Evolutionary conservation across 2,113 vertebrate species (phyloP), one percentile per base, ranked within the genome.

Genomic region (Paratilapia polleni): DNA sequence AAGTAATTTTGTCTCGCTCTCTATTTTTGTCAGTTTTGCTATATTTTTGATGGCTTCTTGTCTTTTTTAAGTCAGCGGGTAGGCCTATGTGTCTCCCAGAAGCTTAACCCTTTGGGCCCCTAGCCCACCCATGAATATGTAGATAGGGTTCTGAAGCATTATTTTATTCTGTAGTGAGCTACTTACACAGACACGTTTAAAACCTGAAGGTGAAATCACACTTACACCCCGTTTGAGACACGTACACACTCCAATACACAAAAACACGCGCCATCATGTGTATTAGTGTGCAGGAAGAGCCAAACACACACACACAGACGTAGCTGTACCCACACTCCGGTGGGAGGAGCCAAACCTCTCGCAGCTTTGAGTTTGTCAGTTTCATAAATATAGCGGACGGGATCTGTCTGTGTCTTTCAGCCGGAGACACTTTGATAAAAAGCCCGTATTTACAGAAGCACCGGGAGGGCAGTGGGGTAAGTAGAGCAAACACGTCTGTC

Each of bases 291-390:
- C 6, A 36, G 36, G 36, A 11, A 36, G 17, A 31, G 17, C 17
- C 62, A 28, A 31, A 31, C 28, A 31, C 28, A 31, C 28, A 31
- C 61, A 31, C 66, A 2, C 68, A 5, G 2, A 47, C 68, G 4
- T 43, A 41, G 11, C 14, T 34, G 1, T 41, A 8, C 79, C 1
- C 78, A 4, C 78, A 1, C 59, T 56, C 19, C 3, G 36, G 73
- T 73, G 91, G 92, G 88, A 73, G 91, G 87, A 82, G 88, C 80
- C 5, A 59, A n/a, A n/a, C 4, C 77, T 52, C 58, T 20, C 11
- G 20, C 57, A 3, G 78, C 74, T 73, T 31, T 12, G 84, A 85
- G 75, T 89, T 89, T 86, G 78, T 85, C 86, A 82, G 78, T 87
- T 84, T 87, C 78, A 66, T 77, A 87, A 85, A 88, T 61, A 77